Conservation (phyloP, 2,888 invertebrate species). For the Eurytoma californica region DNA sequence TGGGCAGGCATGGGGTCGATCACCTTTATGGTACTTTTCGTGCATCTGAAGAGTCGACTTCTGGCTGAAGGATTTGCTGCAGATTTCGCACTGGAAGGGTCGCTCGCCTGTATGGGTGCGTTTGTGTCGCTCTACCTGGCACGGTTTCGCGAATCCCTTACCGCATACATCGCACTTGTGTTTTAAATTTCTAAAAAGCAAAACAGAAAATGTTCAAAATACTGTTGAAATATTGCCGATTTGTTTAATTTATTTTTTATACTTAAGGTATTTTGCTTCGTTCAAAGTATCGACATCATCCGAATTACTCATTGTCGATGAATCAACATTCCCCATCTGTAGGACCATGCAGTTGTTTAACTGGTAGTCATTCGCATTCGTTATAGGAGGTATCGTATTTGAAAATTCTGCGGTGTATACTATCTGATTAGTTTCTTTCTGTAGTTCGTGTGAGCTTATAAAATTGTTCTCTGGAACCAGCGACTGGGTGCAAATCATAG, state of each 20-base stretch:
- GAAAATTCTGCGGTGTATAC: too few relatives aligned
- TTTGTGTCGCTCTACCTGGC: conserved; percentile 77
- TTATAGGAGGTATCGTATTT: too few relatives aligned
- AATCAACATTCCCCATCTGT: conserved; percentile 50
- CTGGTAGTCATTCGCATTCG: conserved; percentile 22
- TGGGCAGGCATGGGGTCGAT: conserved; percentile 78
- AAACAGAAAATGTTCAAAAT: background rate
- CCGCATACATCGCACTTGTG: conserved; percentile 74
- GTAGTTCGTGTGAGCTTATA: too few relatives aligned
- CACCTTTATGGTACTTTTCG: conserved; percentile 78
- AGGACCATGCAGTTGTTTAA: conserved; percentile 56
- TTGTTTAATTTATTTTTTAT: conserved; percentile 6
- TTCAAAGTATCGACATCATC: background rate
- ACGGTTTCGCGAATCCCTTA: conserved; percentile 77
- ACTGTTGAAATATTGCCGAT: background rate
- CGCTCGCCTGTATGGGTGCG: conserved; percentile 79
- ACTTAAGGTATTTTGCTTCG: conserved; percentile 39
- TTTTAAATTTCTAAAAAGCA: too few relatives aligned
- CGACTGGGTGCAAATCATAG: conserved; percentile 49
- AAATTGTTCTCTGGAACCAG: background rate
- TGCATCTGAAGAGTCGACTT: conserved; percentile 80
- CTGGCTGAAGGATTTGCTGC: conserved; percentile 79
- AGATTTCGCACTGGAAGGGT: conserved; percentile 78
- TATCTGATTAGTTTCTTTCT: too few relatives aligned
- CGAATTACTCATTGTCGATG: conserved; percentile 1